A percentile compares a stretch with the other conserved stretches of the same genome.
phyloP scores from a whole-genome alignment of 1,140 invertebrate species.

The Popillia japonica region DNA sequence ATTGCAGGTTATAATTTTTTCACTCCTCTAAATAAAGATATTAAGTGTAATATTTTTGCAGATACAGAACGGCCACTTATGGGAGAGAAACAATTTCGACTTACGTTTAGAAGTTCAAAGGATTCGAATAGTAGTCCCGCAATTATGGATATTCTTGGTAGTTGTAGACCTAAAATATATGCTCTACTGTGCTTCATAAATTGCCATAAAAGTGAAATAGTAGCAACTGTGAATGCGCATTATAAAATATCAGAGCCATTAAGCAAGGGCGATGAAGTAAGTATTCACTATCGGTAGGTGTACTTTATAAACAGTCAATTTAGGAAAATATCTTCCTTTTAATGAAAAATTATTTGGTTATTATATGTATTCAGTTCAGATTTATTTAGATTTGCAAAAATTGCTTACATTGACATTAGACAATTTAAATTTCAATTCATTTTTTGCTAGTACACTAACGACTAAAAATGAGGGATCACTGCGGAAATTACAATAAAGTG shows the following conservation, averaged over 20 bases:
- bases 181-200: constrained; percentile 50
- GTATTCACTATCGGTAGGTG: not conserved
- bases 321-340: not conserved
- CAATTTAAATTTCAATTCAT: too few species aligned
- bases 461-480: too few species aligned
- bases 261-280: not conserved
- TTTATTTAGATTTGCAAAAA: too few species aligned
- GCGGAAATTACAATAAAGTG: too few species aligned
- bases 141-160: constrained; percentile 49
- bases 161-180: constrained; percentile 54
- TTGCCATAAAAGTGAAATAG: constrained; percentile 43
- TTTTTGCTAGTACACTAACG: too few species aligned
- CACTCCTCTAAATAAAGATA: not conserved
- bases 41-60: not conserved
- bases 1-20: not conserved
- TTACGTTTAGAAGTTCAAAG: constrained; percentile 37
- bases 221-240: constrained; percentile 48
- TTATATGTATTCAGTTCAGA: too few species aligned
- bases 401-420: too few species aligned
- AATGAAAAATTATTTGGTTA: too few species aligned
- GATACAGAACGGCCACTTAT: constrained; percentile 45
- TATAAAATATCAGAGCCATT: constrained; percentile 45
- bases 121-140: constrained; percentile 43
- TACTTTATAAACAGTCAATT: not conserved
- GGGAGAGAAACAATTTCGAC: constrained; percentile 44